These are phyloP conservation scores for Antechinus flavipes DNA, from an alignment of 2,113 vertebrate species.

Conservation along the genomic window DNA sequence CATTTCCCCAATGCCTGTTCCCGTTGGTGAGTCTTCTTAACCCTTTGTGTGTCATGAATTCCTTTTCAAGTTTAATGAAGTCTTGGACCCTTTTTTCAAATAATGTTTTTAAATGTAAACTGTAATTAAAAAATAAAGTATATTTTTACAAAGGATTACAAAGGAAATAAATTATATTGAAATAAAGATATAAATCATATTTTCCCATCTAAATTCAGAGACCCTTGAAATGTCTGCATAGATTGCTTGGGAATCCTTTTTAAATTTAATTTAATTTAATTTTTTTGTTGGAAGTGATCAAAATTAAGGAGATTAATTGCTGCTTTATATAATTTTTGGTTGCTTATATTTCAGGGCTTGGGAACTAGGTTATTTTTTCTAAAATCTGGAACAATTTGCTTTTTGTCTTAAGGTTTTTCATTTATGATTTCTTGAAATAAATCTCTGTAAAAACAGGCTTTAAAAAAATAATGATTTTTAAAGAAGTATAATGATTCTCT, in stretches of 20 bases:
- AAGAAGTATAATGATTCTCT: too few species aligned
- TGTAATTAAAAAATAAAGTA: background rate
- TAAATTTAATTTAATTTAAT: too few species aligned
- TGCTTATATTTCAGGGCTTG: background rate
- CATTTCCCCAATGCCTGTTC: background rate
- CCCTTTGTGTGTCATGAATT: background rate
- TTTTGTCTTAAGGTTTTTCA: too few species aligned
- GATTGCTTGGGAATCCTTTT: background rate
- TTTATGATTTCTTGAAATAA: too few species aligned
- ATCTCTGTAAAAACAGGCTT: too few species aligned
- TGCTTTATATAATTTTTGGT: background rate
- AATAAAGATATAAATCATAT: background rate
- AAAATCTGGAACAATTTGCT: background rate
- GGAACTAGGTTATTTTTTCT: background rate
- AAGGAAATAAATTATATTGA: background rate
- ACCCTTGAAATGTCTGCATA: background rate
- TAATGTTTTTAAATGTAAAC: background rate
- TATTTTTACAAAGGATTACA: background rate
- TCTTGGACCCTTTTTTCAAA: background rate
- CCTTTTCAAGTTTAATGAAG: background rate
- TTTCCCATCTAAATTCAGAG: background rate
- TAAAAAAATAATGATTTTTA: too few species aligned
- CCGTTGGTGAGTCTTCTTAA: background rate
- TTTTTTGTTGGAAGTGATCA: background rate
- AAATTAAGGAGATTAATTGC: background rate